These are phyloP conservation scores for Hippasteria phrygiana DNA, from an alignment of 53 echinoderm and acorn worm genomes.

Conservation along the genomic window DNA sequence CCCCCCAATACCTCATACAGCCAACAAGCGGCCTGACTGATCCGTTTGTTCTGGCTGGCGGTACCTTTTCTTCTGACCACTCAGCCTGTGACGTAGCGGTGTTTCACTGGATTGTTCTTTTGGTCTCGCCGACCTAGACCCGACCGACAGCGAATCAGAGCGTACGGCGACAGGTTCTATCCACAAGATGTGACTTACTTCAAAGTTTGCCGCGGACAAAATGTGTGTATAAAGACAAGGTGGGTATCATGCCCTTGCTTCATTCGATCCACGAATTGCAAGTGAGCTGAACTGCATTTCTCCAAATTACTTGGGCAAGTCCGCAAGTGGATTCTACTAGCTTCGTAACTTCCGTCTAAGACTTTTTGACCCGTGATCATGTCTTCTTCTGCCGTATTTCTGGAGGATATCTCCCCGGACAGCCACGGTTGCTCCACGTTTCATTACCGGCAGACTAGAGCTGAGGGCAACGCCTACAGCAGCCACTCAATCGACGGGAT, in stretches of 20 bases:
- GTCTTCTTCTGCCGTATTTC: constrained; percentile 33
- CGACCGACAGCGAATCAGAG: constrained; percentile 3
- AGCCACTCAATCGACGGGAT: constrained; percentile 18
- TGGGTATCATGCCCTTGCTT: not conserved
- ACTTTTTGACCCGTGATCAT: not conserved
- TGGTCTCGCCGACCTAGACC: not conserved
- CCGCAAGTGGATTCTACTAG: not conserved
- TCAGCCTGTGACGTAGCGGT: not conserved
- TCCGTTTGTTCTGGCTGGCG: not conserved
- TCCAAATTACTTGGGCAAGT: not conserved
- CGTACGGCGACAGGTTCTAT: constrained; percentile 8
- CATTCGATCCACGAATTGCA: not conserved
- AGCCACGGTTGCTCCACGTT: no score
- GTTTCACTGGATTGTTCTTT: not conserved
- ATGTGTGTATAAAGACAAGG: constrained; percentile 1
- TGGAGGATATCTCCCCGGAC: not conserved
- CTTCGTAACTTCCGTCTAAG: not conserved
- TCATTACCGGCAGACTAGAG: not conserved
- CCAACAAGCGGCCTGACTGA: not conserved
- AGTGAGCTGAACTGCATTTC: not conserved
- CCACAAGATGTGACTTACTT: not conserved
- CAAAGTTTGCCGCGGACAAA: not conserved
- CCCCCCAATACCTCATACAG: not conserved
- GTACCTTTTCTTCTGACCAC: not conserved
- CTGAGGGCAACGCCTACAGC: not conserved